Evolutionary conservation across 1,140 invertebrate species (phyloP).

Genomic region (Sitophilus oryzae): DNA sequence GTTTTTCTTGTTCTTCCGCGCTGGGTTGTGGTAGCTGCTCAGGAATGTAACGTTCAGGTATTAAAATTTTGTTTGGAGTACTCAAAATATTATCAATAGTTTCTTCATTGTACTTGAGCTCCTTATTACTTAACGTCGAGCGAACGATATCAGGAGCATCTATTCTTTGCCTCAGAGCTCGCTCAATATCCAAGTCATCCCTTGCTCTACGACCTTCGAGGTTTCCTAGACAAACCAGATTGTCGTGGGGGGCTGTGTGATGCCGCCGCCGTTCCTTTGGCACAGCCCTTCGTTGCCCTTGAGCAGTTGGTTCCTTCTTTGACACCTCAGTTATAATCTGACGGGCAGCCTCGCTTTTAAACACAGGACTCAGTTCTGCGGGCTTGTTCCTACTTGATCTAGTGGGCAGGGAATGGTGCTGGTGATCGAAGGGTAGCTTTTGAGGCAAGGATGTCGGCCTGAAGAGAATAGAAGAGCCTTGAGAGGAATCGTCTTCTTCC

Average conservation of each 20-base stretch:
- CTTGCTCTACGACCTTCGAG: slow-evolving; percentile 52
- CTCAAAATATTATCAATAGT: slow-evolving; percentile 80
- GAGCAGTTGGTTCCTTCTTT: slow-evolving; percentile 42
- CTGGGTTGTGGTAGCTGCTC: slow-evolving; percentile 77
- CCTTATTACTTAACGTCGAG: slow-evolving; percentile 62
- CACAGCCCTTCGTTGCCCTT: slow-evolving; percentile 50
- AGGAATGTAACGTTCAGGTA: slow-evolving; percentile 86
- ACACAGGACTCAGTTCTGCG: slow-evolving; percentile 55
- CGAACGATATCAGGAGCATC: slow-evolving; percentile 79
- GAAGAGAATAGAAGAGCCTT: slow-evolving; percentile 33
- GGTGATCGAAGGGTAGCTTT: slow-evolving; percentile 22
- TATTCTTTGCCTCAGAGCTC: slow-evolving; percentile 61
- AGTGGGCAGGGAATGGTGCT: slow-evolving; percentile 23
- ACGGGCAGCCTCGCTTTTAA: slow-evolving; percentile 76
- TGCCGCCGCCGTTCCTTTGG: slow-evolving; percentile 78
- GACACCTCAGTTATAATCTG: slow-evolving; percentile 81
- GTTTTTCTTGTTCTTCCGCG: slow-evolving; percentile 72
- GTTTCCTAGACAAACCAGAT: slow-evolving; percentile 36
- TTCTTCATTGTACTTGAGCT: slow-evolving; percentile 62
- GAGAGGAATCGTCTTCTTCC: slow-evolving; percentile 38
- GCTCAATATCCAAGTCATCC: slow-evolving; percentile 82
- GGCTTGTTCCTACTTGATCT: slow-evolving; percentile 30
- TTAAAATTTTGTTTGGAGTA: slow-evolving; percentile 83
- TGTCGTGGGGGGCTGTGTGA: slow-evolving; percentile 73
- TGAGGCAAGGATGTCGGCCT: slow-evolving; percentile 30